Percentiles rank a stretch among this genome's conserved stretches.
These are phyloP conservation scores for Perizoma affinitatum DNA, from an alignment of 2,888 invertebrate species.

Conservation along the genomic window DNA sequence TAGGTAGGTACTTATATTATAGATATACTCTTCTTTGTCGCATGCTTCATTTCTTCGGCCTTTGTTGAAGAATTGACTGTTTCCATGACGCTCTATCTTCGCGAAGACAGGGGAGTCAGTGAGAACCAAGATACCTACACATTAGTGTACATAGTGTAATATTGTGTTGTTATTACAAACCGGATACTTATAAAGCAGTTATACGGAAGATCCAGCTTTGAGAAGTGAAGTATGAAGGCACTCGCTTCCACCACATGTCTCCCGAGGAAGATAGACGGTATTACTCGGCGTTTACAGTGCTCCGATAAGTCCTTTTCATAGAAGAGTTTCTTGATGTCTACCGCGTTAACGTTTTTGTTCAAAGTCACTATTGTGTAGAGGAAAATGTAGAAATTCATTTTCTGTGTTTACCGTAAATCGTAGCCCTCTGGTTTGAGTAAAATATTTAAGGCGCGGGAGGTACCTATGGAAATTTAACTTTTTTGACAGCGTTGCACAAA, in stretches of 20 bases:
- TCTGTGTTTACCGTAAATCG: background rate
- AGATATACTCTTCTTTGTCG: too few species aligned
- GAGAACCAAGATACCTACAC: background rate
- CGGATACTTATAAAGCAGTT: conserved; percentile 70
- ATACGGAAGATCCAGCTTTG: conserved; percentile 65
- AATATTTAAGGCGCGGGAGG: too few species aligned
- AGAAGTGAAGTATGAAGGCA: conserved; percentile 65
- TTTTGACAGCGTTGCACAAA: too few species aligned
- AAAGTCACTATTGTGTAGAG: conserved; percentile 2
- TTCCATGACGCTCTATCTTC: too few species aligned
- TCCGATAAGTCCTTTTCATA: conserved; percentile 71
- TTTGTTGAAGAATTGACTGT: too few species aligned
- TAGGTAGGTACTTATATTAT: too few species aligned
- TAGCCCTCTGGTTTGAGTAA: conserved; percentile 8
- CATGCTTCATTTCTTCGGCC: too few species aligned
- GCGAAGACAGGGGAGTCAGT: too few species aligned
- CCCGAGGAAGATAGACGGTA: conserved; percentile 72
- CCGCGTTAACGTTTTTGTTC: conserved; percentile 1
- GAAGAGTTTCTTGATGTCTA: conserved; percentile 44
- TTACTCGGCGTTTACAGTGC: conserved; percentile 64
- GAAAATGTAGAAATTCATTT: conserved; percentile 10
- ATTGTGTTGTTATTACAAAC: too few species aligned
- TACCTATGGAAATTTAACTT: too few species aligned
- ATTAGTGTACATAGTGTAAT: background rate
- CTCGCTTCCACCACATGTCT: conserved; percentile 61